Evolutionary conservation across 2,888 invertebrate species (phyloP), one percentile per base, ranked within the genome.

Genomic region (Sphaerophoria taeniata): DNA sequence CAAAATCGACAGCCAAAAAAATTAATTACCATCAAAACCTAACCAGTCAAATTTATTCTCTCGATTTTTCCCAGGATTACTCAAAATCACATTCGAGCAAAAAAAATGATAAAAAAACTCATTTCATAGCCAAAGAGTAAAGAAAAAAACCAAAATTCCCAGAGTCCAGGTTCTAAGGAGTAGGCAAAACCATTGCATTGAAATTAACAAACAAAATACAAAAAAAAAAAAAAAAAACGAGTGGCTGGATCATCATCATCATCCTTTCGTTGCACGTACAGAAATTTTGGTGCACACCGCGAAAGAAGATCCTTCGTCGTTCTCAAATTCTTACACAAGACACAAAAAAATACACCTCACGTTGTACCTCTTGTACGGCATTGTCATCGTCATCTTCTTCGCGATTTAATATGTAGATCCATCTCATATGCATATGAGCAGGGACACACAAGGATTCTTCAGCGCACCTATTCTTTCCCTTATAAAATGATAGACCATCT

Each of bases 351-450:
- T 70, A 61, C 74, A 83, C 79, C 75, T 80, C 73, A 85, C 85
- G 81, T 86, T 74, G 61, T 36, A 24, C 24, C 24, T 24, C 24
- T 24, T 2, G 24, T 24, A 24, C 24, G 1, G 24, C 65, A 65
- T 49, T 65, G 65, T 76, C 78, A 69, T 76, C 80, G 70, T 75
- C 61, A 56, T 71, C 49, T 36, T 60, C 60, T 43, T 77, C 73
- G 82, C 83, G 79, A 74, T 87, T 85, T 70, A 85, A 77, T 85
- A 85, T 85, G 85, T 81, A 85, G 81, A 85, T 85, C 85, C 85
- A 77, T 77, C 85, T 81, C 85, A 81, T 81, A 76, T 81, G 81
- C 85, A 85, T 81, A 74, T 60, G 81, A 61, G 76, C 80, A 73
- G 71, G 51, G 69, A 9, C 6, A 39, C 39, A 84, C 75, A 60